Evolutionary conservation across 2,888 invertebrate species (phyloP).

Genomic region (Dolichomitus sp.): DNA sequence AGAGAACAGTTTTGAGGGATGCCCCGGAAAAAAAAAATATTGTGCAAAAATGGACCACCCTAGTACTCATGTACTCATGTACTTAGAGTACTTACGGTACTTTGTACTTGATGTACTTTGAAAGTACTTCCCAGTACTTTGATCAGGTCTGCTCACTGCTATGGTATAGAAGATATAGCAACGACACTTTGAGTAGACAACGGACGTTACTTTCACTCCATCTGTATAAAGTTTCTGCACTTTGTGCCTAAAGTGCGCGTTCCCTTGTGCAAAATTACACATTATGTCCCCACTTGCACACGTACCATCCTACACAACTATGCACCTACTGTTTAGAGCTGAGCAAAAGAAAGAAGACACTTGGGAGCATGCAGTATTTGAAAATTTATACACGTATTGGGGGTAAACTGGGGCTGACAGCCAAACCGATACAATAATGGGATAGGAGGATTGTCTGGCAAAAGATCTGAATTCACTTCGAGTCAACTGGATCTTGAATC

Average conservation of each 20-base stretch:
- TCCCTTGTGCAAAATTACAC: constrained; percentile 65
- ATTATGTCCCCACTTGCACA: constrained; percentile 34
- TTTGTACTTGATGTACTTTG: too few species aligned
- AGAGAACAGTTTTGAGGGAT: too few species aligned
- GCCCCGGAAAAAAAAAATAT: too few species aligned
- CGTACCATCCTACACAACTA: background rate
- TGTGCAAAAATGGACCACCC: too few species aligned
- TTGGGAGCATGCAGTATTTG: background rate
- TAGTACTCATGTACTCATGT: too few species aligned
- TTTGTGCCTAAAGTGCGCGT: constrained; percentile 62
- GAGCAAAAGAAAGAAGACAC: constrained; percentile 2
- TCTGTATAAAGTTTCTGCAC: constrained; percentile 65
- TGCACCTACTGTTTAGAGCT: constrained; percentile 16
- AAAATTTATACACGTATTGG: constrained; percentile 28
- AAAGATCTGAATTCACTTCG: constrained; percentile 45
- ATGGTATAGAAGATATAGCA: constrained; percentile 3
- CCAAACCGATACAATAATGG: constrained; percentile 25
- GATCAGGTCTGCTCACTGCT: background rate
- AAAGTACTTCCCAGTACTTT: too few species aligned
- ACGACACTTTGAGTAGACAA: constrained; percentile 43
- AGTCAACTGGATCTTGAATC: constrained; percentile 54
- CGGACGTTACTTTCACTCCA: constrained; percentile 56
- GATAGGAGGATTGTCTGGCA: constrained; percentile 17
- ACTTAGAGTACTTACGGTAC: too few species aligned
- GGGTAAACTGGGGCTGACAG: constrained; percentile 23